Percentiles rank a stretch among this genome's conserved stretches.
Conservation (phyloP, 2,113 vertebrate genomes). For the Cynoglossus semilaevis region DNA sequence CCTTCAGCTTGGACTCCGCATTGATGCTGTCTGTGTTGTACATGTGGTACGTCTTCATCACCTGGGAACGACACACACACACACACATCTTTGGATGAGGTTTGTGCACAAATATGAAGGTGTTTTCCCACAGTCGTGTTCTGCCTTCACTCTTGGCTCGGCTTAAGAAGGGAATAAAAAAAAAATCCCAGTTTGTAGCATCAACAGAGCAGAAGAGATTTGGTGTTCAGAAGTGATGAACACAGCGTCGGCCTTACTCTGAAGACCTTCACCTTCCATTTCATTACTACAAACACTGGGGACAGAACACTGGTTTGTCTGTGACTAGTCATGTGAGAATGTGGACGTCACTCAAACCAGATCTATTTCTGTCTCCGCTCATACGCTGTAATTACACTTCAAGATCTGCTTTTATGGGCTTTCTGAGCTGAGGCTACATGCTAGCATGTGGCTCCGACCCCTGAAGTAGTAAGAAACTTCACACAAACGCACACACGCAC, state of each 20-base stretch:
- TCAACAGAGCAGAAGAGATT: no score
- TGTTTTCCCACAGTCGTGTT: background rate
- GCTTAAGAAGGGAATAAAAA: no score
- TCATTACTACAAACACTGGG: constrained; percentile 19
- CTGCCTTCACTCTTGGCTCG: constrained; percentile 7
- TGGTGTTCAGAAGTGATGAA: constrained; percentile 1
- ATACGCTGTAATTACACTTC: constrained; percentile 64
- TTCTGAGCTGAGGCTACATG: constrained; percentile 16
- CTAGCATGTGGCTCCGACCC: constrained; percentile 2
- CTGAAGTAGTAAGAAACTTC: constrained; percentile 33
- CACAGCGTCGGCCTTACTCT: constrained; percentile 62
- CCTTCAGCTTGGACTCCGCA: constrained; percentile 97
- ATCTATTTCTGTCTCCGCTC: constrained; percentile 61
- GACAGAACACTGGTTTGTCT: constrained; percentile 15
- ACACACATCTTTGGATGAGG: background rate
- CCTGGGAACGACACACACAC: constrained; percentile 72
- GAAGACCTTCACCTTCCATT: constrained; percentile 47
- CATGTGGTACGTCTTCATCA: constrained; percentile 99
- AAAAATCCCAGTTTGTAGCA: no score
- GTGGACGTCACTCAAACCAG: constrained; percentile 51
- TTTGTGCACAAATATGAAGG: constrained; percentile 9
- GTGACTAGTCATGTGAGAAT: constrained; percentile 29
- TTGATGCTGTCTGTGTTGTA: constrained; percentile 98
- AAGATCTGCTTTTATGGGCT: constrained; percentile 47
- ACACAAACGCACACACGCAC: constrained; percentile 11